Evolutionary conservation across 1,140 invertebrate genomes (phyloP).

Genomic region (Caenorhabditis latens): DNA sequence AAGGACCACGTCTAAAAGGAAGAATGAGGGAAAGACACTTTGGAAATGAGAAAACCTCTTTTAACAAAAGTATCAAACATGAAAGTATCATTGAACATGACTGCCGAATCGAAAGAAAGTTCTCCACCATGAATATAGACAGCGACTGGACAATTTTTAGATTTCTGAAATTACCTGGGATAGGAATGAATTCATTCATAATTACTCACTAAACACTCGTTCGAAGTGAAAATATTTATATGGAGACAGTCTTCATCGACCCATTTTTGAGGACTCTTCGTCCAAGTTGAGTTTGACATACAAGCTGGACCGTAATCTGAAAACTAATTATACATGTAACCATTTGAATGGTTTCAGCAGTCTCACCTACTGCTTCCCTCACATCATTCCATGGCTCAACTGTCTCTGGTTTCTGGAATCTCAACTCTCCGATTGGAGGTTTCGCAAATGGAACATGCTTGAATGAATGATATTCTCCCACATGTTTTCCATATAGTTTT

Average conservation of each 20-base stretch:
- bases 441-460: slow-evolving; percentile 58
- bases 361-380: not conserved
- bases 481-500: slow-evolving; percentile 25
- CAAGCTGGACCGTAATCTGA: slow-evolving; percentile 58
- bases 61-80: not conserved
- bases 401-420: slow-evolving; percentile 15
- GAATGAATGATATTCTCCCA: slow-evolving; percentile 26
- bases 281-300: slow-evolving; percentile 39
- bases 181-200: too few relatives aligned
- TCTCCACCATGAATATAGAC: slow-evolving; percentile 57
- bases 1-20: slow-evolving; percentile 32
- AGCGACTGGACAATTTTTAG: slow-evolving; percentile 34
- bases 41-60: not conserved
- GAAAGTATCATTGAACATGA: slow-evolving; percentile 1
- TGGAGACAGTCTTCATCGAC: slow-evolving; percentile 57
- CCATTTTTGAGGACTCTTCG: slow-evolving; percentile 56
- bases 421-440: slow-evolving; percentile 38
- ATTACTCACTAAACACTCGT: slow-evolving; percentile 28
- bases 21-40: not conserved
- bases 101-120: slow-evolving; percentile 47
- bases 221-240: slow-evolving; percentile 45
- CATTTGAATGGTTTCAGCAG: not conserved
- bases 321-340: not conserved
- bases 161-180: not conserved
- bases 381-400: slow-evolving; percentile 35